A percentile compares a stretch with the other conserved stretches of the same genome.
These are phyloP conservation scores for Autographa pulchrina DNA, from an alignment of 2,888 invertebrate species.

Conservation along the genomic window DNA sequence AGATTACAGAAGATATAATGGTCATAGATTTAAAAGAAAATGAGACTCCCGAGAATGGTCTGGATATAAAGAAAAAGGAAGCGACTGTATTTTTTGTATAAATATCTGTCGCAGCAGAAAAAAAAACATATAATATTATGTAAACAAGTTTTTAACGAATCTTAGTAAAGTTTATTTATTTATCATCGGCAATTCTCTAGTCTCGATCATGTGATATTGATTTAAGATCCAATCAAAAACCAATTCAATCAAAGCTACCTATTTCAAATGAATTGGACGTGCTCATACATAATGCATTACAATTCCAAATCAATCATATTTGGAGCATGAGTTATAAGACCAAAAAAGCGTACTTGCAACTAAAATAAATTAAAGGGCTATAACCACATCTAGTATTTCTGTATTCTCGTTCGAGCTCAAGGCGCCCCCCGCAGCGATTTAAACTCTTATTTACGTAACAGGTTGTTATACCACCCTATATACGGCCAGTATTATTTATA, in stretches of 20 bases:
- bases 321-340: slow-evolving; percentile 10
- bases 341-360: slow-evolving; percentile 26
- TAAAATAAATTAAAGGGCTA: slow-evolving; percentile 41
- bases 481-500: slow-evolving; percentile 20
- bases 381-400: slow-evolving; percentile 32
- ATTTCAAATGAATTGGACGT: background rate
- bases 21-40: slow-evolving; percentile 52
- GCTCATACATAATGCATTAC: slow-evolving; percentile 12
- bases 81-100: background rate
- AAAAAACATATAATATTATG: too few relatives aligned
- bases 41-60: slow-evolving; percentile 22
- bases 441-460: slow-evolving; percentile 24
- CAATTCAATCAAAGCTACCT: too few relatives aligned
- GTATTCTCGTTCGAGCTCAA: slow-evolving; percentile 42
- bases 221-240: background rate
- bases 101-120: too few relatives aligned
- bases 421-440: slow-evolving; percentile 50
- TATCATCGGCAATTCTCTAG: too few relatives aligned
- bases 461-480: slow-evolving; percentile 37
- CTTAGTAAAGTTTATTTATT: too few relatives aligned
- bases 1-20: slow-evolving; percentile 40
- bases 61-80: slow-evolving; percentile 27
- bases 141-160: too few relatives aligned
- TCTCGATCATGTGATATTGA: background rate
- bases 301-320: slow-evolving; percentile 27